phyloP scores from a whole-genome alignment of 2,888 invertebrate species.

The Phalera bucephala region DNA sequence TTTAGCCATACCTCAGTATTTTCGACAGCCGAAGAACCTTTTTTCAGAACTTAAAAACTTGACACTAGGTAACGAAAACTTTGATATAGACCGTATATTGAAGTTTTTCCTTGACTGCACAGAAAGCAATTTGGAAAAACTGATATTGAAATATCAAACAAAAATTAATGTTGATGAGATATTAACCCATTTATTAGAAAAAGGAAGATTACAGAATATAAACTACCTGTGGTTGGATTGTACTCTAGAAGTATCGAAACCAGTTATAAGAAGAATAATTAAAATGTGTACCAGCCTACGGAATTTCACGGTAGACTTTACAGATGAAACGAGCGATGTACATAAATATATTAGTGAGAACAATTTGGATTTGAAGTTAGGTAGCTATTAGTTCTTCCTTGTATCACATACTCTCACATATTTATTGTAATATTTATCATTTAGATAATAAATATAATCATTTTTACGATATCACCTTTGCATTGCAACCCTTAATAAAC shows the following conservation, averaged over 20 bases:
- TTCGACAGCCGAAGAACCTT: slow-evolving; percentile 51
- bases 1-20: slow-evolving; percentile 60
- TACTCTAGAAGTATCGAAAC: slow-evolving; percentile 67
- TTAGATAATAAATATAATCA: slow-evolving; percentile 34
- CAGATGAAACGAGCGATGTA: slow-evolving; percentile 57
- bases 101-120: slow-evolving; percentile 67
- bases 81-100: slow-evolving; percentile 61
- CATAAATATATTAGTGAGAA: slow-evolving; percentile 64
- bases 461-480: too few relatives aligned
- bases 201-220: slow-evolving; percentile 60
- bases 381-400: slow-evolving; percentile 55
- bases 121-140: slow-evolving; percentile 51
- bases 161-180: slow-evolving; percentile 64
- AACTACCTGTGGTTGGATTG: slow-evolving; percentile 72
- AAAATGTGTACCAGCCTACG: slow-evolving; percentile 60
- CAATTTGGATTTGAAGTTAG: slow-evolving; percentile 67
- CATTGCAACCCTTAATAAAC: too few relatives aligned
- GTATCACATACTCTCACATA: slow-evolving; percentile 9
- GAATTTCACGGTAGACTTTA: slow-evolving; percentile 65
- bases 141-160: slow-evolving; percentile 70
- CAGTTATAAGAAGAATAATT: slow-evolving; percentile 62
- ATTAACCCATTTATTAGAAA: slow-evolving; percentile 55
- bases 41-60: slow-evolving; percentile 61
- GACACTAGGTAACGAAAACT: slow-evolving; percentile 71
- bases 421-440: slow-evolving; percentile 27